These are phyloP conservation scores for Frankliniella fusca DNA, from an alignment of 2,888 invertebrate species.

Conservation along the genomic window DNA sequence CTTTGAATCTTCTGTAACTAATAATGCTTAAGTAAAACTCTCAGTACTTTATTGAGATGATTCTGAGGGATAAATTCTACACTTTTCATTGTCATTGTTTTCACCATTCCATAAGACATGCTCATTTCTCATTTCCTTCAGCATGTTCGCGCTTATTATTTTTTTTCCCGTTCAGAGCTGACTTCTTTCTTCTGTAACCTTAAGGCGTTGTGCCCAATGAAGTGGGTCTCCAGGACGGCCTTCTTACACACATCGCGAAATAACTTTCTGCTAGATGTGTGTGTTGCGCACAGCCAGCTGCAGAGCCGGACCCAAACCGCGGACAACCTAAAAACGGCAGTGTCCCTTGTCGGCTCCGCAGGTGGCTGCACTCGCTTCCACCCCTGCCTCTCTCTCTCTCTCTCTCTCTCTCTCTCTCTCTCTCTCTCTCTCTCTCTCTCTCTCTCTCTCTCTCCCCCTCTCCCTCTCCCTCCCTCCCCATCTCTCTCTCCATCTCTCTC, in stretches of 20 bases:
- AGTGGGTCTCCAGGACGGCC: neutral
- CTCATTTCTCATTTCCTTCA: conserved; percentile 8
- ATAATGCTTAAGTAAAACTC: too few species aligned
- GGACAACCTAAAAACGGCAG: too few species aligned
- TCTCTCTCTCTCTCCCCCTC: neutral
- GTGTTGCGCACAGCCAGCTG: too few species aligned
- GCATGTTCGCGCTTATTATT: neutral
- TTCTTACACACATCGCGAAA: neutral
- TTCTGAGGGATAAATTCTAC: too few species aligned
- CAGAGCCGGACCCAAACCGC: too few species aligned
- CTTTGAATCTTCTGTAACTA: neutral
- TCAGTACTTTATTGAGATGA: too few species aligned
- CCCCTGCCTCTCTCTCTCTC: neutral
- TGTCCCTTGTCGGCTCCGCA: neutral
- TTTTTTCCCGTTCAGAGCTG: neutral
- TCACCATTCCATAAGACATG: neutral
- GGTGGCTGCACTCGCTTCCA: neutral
- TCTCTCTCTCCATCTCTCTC: too few species aligned
- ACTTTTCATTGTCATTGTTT: conserved; percentile 27
- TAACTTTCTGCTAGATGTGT: too few species aligned
- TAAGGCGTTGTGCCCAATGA: neutral
- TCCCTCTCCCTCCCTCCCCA: too few species aligned
- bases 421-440: too few species aligned
- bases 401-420: too few species aligned
- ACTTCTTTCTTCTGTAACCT: neutral